Percentiles rank a stretch among this genome's conserved stretches.
These are phyloP conservation scores for Smutsia gigantea DNA, from an alignment of 2,797 vertebrate genomes.

Conservation along the genomic window DNA sequence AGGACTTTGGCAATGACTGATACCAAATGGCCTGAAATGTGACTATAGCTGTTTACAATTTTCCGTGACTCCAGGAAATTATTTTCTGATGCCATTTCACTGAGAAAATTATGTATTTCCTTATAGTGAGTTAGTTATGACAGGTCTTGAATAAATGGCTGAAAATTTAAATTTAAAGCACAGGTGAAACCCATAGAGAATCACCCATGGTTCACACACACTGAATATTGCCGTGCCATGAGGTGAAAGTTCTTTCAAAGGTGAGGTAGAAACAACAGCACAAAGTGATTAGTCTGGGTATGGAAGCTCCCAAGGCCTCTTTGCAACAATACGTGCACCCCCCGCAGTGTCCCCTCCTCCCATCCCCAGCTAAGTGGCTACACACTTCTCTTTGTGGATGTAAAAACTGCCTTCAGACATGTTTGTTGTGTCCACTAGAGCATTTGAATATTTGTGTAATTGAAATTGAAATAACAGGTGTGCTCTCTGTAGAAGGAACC, in stretches of 20 bases:
- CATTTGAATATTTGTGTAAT: not conserved
- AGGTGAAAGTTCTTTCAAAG: not conserved
- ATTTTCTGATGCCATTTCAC: conserved; percentile 43
- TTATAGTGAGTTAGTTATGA: conserved; percentile 55
- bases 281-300: not conserved
- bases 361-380: not conserved
- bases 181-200: not conserved
- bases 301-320: not conserved
- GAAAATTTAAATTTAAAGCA: not conserved
- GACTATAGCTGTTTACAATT: conserved; percentile 30
- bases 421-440: not conserved
- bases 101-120: conserved; percentile 58
- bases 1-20: conserved; percentile 43
- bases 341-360: too few relatives aligned
- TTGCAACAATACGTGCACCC: not conserved
- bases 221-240: not conserved
- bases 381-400: not conserved
- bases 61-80: conserved; percentile 18
- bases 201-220: not conserved
- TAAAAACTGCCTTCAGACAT: not conserved
- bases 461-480: not conserved
- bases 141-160: conserved; percentile 11
- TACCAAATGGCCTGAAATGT: not conserved
- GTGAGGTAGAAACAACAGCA: not conserved
- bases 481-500: not conserved